Evolutionary conservation across 2,113 vertebrate genomes (phyloP).

Genomic region (Alligator sinensis): DNA sequence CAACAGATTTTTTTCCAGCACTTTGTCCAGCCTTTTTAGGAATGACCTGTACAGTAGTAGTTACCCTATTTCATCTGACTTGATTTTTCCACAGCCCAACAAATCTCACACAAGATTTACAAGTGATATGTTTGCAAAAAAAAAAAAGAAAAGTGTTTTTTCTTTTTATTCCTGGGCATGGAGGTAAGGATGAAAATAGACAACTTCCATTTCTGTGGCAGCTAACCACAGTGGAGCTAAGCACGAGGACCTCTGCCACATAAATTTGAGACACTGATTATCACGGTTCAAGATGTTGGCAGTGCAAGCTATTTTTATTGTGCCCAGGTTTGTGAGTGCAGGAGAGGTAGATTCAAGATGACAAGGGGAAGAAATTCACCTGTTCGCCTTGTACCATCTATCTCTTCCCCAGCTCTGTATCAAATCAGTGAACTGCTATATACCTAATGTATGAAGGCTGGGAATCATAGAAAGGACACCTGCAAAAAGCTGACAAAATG

Average conservation of each 20-base stretch:
- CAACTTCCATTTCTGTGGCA: not conserved
- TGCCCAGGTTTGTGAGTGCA: conserved; percentile 30
- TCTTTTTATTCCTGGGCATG: not conserved
- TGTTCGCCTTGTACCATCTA: not conserved
- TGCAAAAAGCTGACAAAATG: conserved; percentile 68
- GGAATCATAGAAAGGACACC: conserved; percentile 66
- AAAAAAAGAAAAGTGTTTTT: not conserved
- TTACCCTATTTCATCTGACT: not conserved
- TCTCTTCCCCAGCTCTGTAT: not conserved
- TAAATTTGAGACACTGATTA: not conserved
- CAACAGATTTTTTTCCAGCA: not conserved
- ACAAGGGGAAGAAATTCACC: conserved; percentile 34
- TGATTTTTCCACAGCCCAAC: not conserved
- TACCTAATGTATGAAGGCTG: conserved; percentile 56
- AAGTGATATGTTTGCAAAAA: not conserved
- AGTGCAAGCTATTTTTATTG: conserved; percentile 49
- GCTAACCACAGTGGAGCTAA: not conserved
- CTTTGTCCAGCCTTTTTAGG: not conserved
- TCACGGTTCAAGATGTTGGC: not conserved
- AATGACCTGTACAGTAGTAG: not conserved
- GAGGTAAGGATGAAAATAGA: not conserved
- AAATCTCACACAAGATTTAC: not conserved
- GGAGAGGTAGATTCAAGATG: conserved; percentile 35
- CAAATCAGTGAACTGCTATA: not conserved
- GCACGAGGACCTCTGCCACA: not conserved